Evolutionary conservation across 2,888 invertebrate genomes (phyloP).

Genomic region (Erannis defoliaria): DNA sequence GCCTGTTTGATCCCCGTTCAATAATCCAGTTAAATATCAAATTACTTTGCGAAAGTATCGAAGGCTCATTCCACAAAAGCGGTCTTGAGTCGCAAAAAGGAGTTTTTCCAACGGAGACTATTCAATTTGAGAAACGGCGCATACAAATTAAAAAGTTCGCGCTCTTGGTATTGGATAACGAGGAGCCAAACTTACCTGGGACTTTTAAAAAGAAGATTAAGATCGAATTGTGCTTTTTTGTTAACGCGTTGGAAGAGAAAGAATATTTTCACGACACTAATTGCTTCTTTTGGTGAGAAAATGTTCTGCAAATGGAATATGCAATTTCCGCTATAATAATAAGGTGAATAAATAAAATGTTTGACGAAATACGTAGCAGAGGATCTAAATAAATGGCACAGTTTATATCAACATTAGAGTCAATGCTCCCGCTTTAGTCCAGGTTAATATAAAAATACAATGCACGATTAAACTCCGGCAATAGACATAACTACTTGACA

Average conservation of each 20-base stretch:
- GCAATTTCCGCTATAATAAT: not conserved
- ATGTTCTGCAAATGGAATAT: not conserved
- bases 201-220: slow-evolving; percentile 18
- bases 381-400: no score
- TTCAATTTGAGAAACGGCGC: slow-evolving; percentile 34
- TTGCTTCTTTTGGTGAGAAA: slow-evolving; percentile 2
- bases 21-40: slow-evolving; percentile 41
- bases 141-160: slow-evolving; percentile 39
- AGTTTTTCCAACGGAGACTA: slow-evolving; percentile 30
- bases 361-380: no score
- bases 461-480: no score
- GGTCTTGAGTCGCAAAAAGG: slow-evolving; percentile 31
- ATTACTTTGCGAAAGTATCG: slow-evolving; percentile 35
- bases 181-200: slow-evolving; percentile 22
- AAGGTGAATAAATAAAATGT: no score
- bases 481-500: no score
- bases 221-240: slow-evolving; percentile 21
- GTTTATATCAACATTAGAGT: no score
- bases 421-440: no score
- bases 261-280: slow-evolving; percentile 11
- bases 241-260: slow-evolving; percentile 10
- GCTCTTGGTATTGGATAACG: slow-evolving; percentile 32
- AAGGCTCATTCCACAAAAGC: slow-evolving; percentile 32
- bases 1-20: slow-evolving; percentile 30
- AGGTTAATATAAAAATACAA: no score